Base-by-base conservation (phyloP, 1,140 invertebrate species). In the Macrobrachium nipponense region DNA sequence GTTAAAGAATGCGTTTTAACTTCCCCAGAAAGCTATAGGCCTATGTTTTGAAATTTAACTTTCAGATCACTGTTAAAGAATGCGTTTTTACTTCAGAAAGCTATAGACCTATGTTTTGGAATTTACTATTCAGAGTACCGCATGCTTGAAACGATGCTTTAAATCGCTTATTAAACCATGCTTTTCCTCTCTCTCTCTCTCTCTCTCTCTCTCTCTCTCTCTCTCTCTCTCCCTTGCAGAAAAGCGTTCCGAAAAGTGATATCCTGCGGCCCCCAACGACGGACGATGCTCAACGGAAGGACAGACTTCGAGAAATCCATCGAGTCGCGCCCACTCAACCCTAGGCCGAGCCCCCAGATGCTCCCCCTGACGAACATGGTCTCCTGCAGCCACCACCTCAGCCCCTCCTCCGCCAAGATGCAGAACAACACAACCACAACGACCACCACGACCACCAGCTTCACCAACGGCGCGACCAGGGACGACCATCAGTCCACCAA, bases 211-310 rank as follows among this genome's bases (percentile, higher is more conserved):
- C 68, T 73, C 70, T 73, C 70, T 73, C 70, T 73, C 70, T 73
- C 70, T 73, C 70, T 73, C 70, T 73, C 70, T 73, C 68, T 17
- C 18, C 64, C 80, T 17, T n/a, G 8, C 82, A 88, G 82, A 77
- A 88, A 88, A 70, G 87, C 87, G 36, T 88, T 88, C 82, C 72
- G 87, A 0, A 88, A 85, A 80, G 87, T 88, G 43, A 88, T 88
- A 81, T 85, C 82, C 15, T 88, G 82, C 58, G 80, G 80, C 60
- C 87, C 82, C 6, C 78, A 77, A 23, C 62, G 82, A 4, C 36
- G 66, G 1, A 66, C 58, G 23, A 61, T 43, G 23, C 8, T 79
- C 11, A 85, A 79, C 64, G 82, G 82, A 27, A 61, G 82, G 20
- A 85, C 75, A 62, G 82, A 85, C 76, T 62, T 68, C 11, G 82